Evolutionary conservation across 2,797 vertebrate species (phyloP).

Genomic region (Harpagifer antarcticus): DNA sequence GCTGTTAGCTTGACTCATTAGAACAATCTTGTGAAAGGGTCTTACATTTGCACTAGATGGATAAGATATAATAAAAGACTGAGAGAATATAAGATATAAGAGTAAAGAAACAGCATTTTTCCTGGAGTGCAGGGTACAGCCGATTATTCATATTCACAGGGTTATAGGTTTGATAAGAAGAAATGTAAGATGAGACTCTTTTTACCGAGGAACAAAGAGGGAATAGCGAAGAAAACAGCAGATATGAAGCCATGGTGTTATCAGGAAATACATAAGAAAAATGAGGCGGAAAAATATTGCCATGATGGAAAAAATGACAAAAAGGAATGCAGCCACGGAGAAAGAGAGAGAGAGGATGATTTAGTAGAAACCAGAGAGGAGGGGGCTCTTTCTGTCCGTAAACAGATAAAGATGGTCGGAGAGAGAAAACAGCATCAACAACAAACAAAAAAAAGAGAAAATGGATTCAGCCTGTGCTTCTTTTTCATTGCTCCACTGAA

Average conservation of each 20-base stretch:
- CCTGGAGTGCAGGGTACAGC: neutral
- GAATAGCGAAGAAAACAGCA: conserved; percentile 9
- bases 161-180: neutral
- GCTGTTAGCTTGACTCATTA: neutral
- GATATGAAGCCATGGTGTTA: conserved; percentile 24
- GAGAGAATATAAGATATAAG: neutral
- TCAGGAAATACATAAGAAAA: conserved; percentile 19
- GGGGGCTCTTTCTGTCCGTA: conserved; percentile 15
- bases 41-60: neutral
- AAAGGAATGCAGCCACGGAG: conserved; percentile 7
- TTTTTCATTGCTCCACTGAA: conserved; percentile 71
- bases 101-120: neutral
- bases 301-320: conserved; percentile 32
- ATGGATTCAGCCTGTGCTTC: conserved; percentile 62
- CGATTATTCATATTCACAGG: neutral
- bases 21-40: neutral
- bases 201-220: conserved; percentile 3
- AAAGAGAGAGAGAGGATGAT: neutral
- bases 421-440: conserved; percentile 44
- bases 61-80: neutral
- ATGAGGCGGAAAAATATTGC: neutral
- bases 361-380: conserved; percentile 3
- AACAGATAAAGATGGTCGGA: conserved; percentile 56
- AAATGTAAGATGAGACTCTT: neutral
- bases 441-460: conserved; percentile 24